A percentile compares a stretch with the other conserved stretches of the same genome.
These are phyloP conservation scores for Gymnoscopelus braueri DNA, from an alignment of 2,797 vertebrate species.

Conservation along the genomic window DNA sequence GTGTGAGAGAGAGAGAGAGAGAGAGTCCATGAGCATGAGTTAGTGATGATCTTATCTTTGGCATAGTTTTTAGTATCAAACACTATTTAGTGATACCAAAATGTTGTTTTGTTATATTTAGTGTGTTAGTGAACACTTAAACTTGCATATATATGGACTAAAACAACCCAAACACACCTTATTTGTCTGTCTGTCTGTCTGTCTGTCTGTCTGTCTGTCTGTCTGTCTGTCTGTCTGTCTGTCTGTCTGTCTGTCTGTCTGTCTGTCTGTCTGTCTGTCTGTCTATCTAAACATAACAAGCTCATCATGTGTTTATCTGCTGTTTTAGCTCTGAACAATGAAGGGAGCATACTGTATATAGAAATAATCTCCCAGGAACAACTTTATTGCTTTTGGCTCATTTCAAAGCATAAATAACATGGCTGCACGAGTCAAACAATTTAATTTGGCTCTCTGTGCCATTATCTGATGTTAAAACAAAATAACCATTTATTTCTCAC, in stretches of 20 bases:
- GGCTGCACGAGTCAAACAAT: conserved; percentile 48
- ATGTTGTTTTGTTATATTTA: too few relatives aligned
- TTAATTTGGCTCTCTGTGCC: conserved; percentile 26
- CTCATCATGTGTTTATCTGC: conserved; percentile 15
- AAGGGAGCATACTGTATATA: conserved; percentile 34
- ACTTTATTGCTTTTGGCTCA: conserved; percentile 60
- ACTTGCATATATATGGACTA: too few relatives aligned
- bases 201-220: neutral
- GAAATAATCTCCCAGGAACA: conserved; percentile 36
- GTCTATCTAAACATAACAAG: neutral
- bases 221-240: neutral
- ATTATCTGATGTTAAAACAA: conserved; percentile 45
- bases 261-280: conserved; percentile 29
- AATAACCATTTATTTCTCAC: conserved; percentile 41
- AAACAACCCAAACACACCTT: too few relatives aligned
- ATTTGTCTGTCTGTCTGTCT: neutral
- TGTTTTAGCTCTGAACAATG: conserved; percentile 53
- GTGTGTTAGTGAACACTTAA: too few relatives aligned
- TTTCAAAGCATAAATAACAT: conserved; percentile 57
- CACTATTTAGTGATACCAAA: too few relatives aligned
- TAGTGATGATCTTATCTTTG: too few relatives aligned
- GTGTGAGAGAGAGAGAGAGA: too few relatives aligned
- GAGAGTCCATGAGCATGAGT: too few relatives aligned
- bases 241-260: neutral
- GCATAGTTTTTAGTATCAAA: too few relatives aligned